phyloP scores from a whole-genome alignment of 2,888 invertebrate genomes.

The Platynereis dumerilii region DNA sequence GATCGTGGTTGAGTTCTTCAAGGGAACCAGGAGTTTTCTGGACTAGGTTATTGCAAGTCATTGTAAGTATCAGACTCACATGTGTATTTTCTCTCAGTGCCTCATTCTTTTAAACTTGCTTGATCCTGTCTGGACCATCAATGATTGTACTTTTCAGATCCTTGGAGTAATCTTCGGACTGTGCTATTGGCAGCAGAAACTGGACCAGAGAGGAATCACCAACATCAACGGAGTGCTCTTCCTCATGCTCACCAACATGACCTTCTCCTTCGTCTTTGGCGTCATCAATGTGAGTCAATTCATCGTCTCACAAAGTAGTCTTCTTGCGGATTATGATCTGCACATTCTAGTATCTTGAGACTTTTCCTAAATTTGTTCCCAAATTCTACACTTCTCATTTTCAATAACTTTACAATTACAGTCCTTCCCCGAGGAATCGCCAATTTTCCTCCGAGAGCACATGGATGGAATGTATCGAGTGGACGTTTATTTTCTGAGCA shows the following conservation, averaged over 20 bases:
- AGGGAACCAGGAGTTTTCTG: conserved; percentile 90
- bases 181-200: conserved; percentile 81
- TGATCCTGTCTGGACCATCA: too few relatives aligned
- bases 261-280: conserved; percentile 93
- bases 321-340: background rate
- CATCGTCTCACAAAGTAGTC: background rate
- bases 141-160: conserved; percentile 71
- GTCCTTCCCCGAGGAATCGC: conserved; percentile 48
- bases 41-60: conserved; percentile 85
- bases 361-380: too few relatives aligned
- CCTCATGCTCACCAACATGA: conserved; percentile 63
- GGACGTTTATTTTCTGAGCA: conserved; percentile 52
- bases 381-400: too few relatives aligned
- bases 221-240: conserved; percentile 57
- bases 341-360: too few relatives aligned
- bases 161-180: conserved; percentile 84
- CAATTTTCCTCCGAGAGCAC: conserved; percentile 54
- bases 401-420: too few relatives aligned
- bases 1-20: conserved; percentile 85
- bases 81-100: conserved; percentile 8
- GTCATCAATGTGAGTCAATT: conserved; percentile 82
- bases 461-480: conserved; percentile 52
- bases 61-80: conserved; percentile 78
- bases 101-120: too few relatives aligned
- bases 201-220: conserved; percentile 82